Conservation (phyloP, 2,113 vertebrate species). For the Apus apus region DNA sequence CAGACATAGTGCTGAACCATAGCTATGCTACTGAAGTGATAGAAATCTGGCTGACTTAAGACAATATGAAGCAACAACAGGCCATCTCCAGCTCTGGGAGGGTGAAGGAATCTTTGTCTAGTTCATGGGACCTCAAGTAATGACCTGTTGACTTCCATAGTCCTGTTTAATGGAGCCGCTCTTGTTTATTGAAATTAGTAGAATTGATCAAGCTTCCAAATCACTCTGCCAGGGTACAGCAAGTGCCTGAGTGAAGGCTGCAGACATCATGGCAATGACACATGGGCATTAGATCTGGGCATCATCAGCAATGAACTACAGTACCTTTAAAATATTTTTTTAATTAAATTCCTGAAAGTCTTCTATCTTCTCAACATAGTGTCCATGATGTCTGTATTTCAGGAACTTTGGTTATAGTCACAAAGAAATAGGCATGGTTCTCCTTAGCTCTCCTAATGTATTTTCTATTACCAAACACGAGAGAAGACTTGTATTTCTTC, state of each 20-base stretch:
- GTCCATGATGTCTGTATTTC: background rate
- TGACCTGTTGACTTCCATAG: background rate
- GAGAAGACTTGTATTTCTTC: background rate
- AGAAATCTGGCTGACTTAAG: background rate
- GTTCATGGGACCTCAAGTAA: background rate
- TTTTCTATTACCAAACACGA: background rate
- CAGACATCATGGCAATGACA: background rate
- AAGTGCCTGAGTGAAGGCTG: background rate
- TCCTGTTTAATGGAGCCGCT: background rate
- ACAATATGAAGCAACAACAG: background rate
- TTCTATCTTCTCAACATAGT: background rate
- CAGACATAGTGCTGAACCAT: background rate
- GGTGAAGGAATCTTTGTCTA: background rate
- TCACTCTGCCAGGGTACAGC: background rate
- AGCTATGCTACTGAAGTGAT: background rate
- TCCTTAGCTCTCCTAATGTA: background rate
- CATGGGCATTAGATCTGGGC: background rate
- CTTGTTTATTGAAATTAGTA: background rate
- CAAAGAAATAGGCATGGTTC: background rate
- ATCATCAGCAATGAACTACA: background rate
- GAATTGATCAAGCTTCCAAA: background rate
- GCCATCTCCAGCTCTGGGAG: background rate
- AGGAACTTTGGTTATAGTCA: background rate
- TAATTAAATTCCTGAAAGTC: background rate
- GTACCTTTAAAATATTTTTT: background rate